Evolutionary conservation across 2,113 vertebrate species (phyloP).

Genomic region (Pseudopipra pipra): DNA sequence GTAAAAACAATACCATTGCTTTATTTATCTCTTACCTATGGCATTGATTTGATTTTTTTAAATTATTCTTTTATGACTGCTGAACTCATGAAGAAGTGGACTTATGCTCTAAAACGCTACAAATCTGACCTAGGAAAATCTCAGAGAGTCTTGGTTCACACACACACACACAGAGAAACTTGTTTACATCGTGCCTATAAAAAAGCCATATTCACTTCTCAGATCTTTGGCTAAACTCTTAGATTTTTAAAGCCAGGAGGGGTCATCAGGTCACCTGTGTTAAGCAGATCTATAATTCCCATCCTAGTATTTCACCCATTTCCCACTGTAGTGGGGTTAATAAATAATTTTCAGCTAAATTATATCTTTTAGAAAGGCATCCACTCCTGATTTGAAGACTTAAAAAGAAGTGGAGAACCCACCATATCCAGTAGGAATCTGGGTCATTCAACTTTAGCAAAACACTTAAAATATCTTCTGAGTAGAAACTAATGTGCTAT

Average conservation of each 20-base stretch:
- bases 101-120: not conserved
- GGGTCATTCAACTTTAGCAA: not conserved
- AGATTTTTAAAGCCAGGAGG: slow-evolving; percentile 15
- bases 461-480: not conserved
- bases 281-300: not conserved
- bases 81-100: not conserved
- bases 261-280: not conserved
- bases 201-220: not conserved
- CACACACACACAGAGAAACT: not conserved
- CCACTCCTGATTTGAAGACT: not conserved
- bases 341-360: not conserved
- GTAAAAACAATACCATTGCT: not conserved
- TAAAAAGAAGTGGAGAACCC: not conserved
- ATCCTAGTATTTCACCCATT: not conserved
- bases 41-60: not conserved
- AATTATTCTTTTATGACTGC: not conserved
- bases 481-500: not conserved
- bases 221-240: not conserved
- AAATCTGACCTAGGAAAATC: not conserved
- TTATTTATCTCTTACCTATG: slow-evolving; percentile 2
- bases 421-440: not conserved
- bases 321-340: not conserved
- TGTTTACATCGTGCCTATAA: slow-evolving; percentile 27
- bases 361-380: not conserved
- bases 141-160: not conserved